Evolutionary conservation across 2,888 invertebrate species (phyloP), one percentile per base, ranked within the genome.

Genomic region (Trichogramma evanescens): DNA sequence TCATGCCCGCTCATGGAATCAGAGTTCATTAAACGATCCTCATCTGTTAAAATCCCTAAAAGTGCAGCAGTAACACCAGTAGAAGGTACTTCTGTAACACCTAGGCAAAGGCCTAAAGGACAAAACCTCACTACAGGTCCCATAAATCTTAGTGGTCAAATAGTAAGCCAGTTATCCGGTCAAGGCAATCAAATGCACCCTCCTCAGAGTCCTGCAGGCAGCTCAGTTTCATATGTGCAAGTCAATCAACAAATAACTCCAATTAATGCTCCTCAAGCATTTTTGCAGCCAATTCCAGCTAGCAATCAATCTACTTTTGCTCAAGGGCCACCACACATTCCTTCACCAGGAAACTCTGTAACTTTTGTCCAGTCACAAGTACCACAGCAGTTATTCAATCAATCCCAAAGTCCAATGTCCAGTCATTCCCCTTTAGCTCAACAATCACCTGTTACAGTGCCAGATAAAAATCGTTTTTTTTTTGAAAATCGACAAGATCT

Each of bases 31-130:
- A 86, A 86, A 70, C 82, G 85, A 64, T 79, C 83, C 10, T 79
- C 82, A 54, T 76, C 81, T 10, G 77, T 81, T 59, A 80, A 81
- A 69, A 74, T 79, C n/a, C 67, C 73, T 3, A 78, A 80, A 67
- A 77, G 81, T 41, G 75, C 80, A 9, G 74, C 81, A 4, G 73
- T 79, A 8, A 75, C 81, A 3, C 67, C 82, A 4, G 82, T 85
- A 6, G 87, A 89, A 73, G 88, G 88, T 58, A 93, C 93, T 3
- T 89, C 89, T 66, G 91, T 93, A 39, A 89, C 88, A 56, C 92
- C 92, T 4, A 80, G 92, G 56, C 91, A 91, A 74, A 81, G 93
- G 67, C 93, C 93, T 7, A 91, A 91, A 74, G 89, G 86, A 43
- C 77, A 78, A 61, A 70, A 69, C 13, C 74, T 77, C 3, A 70